Conservation (phyloP, 2,113 vertebrate species). For the Rhipidura dahli region DNA sequence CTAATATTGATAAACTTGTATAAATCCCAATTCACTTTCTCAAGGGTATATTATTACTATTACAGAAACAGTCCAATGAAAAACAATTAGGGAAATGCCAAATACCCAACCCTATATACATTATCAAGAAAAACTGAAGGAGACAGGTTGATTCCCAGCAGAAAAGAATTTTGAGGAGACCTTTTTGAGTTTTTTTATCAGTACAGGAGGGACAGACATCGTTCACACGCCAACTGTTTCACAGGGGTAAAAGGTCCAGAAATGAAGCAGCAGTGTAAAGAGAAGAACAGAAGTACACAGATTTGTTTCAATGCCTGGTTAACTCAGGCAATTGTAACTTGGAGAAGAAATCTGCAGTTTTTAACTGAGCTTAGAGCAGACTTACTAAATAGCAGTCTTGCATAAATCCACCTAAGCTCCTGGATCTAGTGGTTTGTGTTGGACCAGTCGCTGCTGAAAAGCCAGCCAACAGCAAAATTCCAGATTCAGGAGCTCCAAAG, state of each 20-base stretch:
- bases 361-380: background rate
- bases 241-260: constrained; percentile 33
- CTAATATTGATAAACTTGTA: background rate
- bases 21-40: background rate
- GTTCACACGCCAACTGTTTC: constrained; percentile 46
- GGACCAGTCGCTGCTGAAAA: background rate
- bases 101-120: background rate
- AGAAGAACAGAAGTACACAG: constrained; percentile 22
- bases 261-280: background rate
- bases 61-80: background rate
- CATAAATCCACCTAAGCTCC: background rate
- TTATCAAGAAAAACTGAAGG: background rate
- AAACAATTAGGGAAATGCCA: background rate
- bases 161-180: constrained; percentile 1
- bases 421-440: background rate
- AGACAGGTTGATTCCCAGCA: background rate
- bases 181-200: background rate
- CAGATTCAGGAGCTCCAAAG: background rate
- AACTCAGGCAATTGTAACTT: background rate
- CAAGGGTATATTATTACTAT: background rate
- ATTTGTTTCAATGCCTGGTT: background rate
- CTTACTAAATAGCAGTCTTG: background rate
- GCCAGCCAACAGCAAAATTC: background rate
- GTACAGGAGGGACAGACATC: constrained; percentile 17
- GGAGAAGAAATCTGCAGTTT: constrained; percentile 5